Evolutionary conservation across 2,797 vertebrate species (phyloP).

Genomic region (Myioborus miniatus): DNA sequence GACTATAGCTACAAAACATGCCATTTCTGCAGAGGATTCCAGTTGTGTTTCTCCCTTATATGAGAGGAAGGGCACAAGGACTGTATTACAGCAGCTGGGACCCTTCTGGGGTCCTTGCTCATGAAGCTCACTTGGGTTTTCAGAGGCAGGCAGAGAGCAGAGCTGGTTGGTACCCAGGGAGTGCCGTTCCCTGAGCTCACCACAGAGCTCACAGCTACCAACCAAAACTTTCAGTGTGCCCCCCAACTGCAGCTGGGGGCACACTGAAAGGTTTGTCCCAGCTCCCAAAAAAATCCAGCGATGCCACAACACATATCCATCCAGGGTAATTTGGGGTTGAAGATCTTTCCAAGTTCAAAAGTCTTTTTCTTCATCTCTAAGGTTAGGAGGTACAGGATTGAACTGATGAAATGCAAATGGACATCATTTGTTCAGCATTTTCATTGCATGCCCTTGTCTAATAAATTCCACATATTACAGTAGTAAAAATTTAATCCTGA

Average conservation of each 20-base stretch:
- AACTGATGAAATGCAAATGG: not conserved
- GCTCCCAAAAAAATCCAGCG: not conserved
- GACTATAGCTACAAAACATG: not conserved
- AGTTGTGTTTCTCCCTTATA: conserved; percentile 1
- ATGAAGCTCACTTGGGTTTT: not conserved
- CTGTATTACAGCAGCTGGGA: not conserved
- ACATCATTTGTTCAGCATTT: not conserved
- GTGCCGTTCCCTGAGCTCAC: not conserved
- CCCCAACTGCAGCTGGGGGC: not conserved
- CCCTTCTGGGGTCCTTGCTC: not conserved
- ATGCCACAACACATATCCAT: not conserved
- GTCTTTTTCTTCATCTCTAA: not conserved
- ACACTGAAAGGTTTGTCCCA: not conserved
- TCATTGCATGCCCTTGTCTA: not conserved
- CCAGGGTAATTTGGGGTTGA: not conserved
- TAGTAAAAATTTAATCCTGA: not conserved
- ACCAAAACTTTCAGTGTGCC: too few relatives aligned
- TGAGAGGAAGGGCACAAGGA: not conserved
- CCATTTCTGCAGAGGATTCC: conserved; percentile 24
- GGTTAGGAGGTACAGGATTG: not conserved
- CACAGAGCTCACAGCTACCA: rapidly evolving
- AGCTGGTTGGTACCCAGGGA: rapidly evolving
- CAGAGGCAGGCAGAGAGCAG: not conserved
- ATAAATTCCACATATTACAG: not conserved
- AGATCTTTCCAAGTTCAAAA: not conserved